Conservation (phyloP, 2,797 vertebrate species). For the Sebastes glaucus region DNA sequence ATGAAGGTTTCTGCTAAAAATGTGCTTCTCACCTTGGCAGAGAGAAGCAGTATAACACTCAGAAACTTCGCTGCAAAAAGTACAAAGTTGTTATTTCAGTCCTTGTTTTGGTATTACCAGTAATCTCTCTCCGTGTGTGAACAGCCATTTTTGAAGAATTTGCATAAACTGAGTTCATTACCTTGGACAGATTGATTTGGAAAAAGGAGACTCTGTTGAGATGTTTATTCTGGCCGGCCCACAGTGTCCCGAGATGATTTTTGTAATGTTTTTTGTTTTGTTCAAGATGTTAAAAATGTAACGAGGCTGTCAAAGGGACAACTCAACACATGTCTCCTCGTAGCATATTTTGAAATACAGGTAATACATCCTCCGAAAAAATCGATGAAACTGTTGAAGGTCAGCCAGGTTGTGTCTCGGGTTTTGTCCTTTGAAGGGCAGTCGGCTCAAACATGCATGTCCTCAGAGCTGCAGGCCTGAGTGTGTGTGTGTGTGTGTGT, state of each 20-base stretch:
- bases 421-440: conserved; percentile 53
- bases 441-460: conserved; percentile 22
- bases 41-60: neutral
- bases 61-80: neutral
- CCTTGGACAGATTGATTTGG: neutral
- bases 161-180: neutral
- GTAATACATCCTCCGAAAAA: neutral
- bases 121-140: neutral
- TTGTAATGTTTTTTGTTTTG: neutral
- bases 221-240: neutral
- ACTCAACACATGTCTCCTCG: neutral
- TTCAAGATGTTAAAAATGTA: neutral
- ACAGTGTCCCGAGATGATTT: neutral
- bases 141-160: neutral
- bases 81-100: neutral
- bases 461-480: conserved; percentile 1
- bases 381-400: neutral
- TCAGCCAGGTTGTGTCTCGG: neutral
- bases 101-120: neutral
- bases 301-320: neutral
- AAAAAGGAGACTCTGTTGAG: neutral
- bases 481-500: conserved; percentile 6
- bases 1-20: neutral
- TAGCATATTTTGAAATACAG: neutral
- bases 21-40: neutral